Evolutionary conservation across 2,888 invertebrate species (phyloP).

Genomic region (Tipula unca): DNA sequence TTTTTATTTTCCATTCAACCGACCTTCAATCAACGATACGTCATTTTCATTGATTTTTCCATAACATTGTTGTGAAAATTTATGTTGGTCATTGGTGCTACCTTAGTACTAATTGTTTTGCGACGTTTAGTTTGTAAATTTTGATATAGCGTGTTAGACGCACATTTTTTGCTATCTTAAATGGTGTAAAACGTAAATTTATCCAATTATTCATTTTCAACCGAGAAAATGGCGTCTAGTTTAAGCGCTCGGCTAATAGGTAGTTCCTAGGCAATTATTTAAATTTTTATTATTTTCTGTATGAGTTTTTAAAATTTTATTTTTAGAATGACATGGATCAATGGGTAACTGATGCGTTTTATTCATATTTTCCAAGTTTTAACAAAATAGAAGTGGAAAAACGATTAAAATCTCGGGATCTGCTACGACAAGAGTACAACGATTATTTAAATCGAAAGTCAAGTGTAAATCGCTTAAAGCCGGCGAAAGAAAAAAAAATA

Average conservation of each 20-base stretch:
- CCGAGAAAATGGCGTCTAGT: neutral
- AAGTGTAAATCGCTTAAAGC: neutral
- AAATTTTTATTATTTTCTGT: neutral
- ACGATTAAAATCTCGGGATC: conserved; percentile 36
- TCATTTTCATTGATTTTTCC: conserved; percentile 1
- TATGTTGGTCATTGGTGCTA: neutral
- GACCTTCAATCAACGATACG: neutral
- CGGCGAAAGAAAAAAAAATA: neutral
- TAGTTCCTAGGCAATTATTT: neutral
- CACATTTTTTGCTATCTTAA: neutral
- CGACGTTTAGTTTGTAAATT: neutral
- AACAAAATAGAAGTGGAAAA: conserved; percentile 35
- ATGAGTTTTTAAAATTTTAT: neutral
- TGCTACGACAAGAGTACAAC: conserved; percentile 38
- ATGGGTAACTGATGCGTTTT: conserved; percentile 41
- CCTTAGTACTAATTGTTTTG: neutral
- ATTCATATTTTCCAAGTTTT: conserved; percentile 41
- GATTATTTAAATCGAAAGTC: conserved; percentile 32
- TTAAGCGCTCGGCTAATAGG: neutral
- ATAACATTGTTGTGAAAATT: neutral
- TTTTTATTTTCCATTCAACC: neutral
- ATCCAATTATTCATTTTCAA: neutral
- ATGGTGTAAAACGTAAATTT: neutral
- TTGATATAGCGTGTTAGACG: neutral
- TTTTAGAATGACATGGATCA: conserved; percentile 41